A percentile compares a stretch with the other conserved stretches of the same genome.
These are phyloP conservation scores for Pogonocichla stellata DNA, from an alignment of 2,113 vertebrate species.

Conservation along the genomic window DNA sequence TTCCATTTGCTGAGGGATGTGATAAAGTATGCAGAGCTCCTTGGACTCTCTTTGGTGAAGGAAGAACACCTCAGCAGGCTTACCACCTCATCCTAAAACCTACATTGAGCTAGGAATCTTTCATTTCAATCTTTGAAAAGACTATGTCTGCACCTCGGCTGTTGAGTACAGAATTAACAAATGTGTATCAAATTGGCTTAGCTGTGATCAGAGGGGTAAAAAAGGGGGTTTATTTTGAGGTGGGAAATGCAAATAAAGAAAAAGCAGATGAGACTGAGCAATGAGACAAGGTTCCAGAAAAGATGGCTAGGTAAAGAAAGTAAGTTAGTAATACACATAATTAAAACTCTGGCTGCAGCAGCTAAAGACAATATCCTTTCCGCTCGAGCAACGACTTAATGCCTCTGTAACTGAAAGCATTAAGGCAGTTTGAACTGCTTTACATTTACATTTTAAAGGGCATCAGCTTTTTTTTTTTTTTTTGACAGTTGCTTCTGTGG, in stretches of 20 bases:
- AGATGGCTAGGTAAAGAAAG: conserved; percentile 51
- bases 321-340: conserved; percentile 30
- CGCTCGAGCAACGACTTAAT: not conserved
- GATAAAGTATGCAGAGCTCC: not conserved
- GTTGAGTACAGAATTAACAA: not conserved
- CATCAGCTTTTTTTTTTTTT: not conserved
- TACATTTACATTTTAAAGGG: not conserved
- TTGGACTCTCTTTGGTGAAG: not conserved
- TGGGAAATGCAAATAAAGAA: conserved; percentile 46
- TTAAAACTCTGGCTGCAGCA: conserved; percentile 8
- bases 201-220: not conserved
- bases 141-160: not conserved
- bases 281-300: conserved; percentile 40
- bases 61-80: not conserved
- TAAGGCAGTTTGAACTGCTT: not conserved
- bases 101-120: not conserved
- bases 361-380: conserved; percentile 51
- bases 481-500: not conserved
- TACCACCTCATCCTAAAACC: not conserved
- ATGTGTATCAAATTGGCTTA: not conserved
- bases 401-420: not conserved
- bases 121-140: conserved; percentile 1
- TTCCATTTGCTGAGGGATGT: not conserved
- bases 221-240: not conserved
- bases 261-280: conserved; percentile 57